Conservation (phyloP, 2,797 vertebrate species). For the Streptopelia turtur region DNA sequence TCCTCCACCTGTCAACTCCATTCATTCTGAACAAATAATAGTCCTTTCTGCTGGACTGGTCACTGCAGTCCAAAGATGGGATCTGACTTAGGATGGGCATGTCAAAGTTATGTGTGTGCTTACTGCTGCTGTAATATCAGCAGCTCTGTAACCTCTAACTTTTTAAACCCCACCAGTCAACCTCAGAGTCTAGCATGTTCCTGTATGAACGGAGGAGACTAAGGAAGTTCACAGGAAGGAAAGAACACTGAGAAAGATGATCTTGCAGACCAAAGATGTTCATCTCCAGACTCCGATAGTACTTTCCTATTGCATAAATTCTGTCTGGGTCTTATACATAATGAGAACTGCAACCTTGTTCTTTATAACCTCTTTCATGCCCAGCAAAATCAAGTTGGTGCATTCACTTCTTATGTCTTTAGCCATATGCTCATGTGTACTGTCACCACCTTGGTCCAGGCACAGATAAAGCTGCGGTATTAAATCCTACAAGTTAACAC, state of each 20-base stretch:
- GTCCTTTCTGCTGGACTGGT: neutral
- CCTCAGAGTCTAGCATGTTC: neutral
- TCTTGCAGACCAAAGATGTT: neutral
- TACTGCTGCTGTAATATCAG: neutral
- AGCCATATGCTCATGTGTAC: neutral
- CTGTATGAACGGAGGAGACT: neutral
- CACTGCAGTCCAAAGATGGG: neutral
- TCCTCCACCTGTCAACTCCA: neutral
- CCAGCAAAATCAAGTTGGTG: neutral
- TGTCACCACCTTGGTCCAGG: neutral
- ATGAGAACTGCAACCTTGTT: fast-evolving
- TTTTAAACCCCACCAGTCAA: neutral
- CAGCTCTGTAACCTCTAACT: neutral
- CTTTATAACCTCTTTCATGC: neutral
- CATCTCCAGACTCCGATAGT: neutral
- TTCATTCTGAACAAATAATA: neutral
- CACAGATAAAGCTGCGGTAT: neutral
- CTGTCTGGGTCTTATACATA: fast-evolving
- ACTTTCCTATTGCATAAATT: neutral
- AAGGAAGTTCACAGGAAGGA: neutral
- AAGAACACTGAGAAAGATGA: neutral
- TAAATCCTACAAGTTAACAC: neutral
- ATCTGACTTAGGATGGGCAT: neutral
- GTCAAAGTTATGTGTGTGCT: neutral
- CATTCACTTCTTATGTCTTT: neutral